A percentile compares a stretch with the other conserved stretches of the same genome.
These are phyloP conservation scores for Hydrochoerus hydrochaeris DNA, from an alignment of 2,113 vertebrate genomes.

Conservation along the genomic window DNA sequence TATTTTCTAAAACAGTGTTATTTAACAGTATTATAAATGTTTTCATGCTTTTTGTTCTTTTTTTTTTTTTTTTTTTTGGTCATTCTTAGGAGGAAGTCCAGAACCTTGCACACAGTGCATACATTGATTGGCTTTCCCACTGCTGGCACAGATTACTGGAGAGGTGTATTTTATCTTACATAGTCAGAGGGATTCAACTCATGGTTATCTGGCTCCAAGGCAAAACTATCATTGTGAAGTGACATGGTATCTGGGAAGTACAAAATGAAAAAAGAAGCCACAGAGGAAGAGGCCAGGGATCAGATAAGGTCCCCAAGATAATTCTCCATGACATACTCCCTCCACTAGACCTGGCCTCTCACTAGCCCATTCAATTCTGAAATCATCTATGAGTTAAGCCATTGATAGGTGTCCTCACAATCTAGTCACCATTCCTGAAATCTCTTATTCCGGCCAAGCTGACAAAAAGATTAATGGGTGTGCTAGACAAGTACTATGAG, in stretches of 20 bases:
- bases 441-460: neutral
- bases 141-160: neutral
- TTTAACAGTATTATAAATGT: constrained; percentile 58
- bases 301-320: too few species aligned
- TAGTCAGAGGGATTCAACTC: neutral
- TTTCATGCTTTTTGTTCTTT: neutral
- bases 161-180: neutral
- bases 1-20: constrained; percentile 79
- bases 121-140: neutral
- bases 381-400: too few species aligned
- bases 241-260: neutral
- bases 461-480: neutral
- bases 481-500: neutral
- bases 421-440: neutral
- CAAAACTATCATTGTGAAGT: neutral
- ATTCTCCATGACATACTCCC: neutral
- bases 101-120: neutral
- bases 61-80: neutral
- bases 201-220: neutral
- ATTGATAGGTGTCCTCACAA: neutral
- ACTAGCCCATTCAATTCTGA: neutral
- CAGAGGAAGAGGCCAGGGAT: neutral
- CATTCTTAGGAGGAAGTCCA: neutral
- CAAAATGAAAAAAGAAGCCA: neutral
- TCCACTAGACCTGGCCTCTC: neutral